Base-by-base conservation (phyloP, 2,113 vertebrate species). In the Cairina moschata region DNA sequence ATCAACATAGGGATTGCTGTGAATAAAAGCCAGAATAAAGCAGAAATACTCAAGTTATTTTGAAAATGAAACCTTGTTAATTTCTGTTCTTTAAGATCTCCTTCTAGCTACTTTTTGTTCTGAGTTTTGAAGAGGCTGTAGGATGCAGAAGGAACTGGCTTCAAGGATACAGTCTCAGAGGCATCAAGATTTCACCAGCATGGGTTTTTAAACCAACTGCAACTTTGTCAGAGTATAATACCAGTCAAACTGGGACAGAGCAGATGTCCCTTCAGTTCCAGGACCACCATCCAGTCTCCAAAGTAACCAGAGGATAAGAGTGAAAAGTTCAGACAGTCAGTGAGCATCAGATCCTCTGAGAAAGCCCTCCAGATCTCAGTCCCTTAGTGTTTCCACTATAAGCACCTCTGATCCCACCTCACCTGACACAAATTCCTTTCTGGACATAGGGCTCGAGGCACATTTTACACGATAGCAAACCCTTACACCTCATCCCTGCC, bases 401-500 rank as follows among this genome's bases (percentile, higher is more conserved):
- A 34, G 4, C 22, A 12, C 31, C n/a, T n/a, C n/a, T n/a, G n/a
- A n/a, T n/a, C n/a, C n/a, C n/a, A n/a, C n/a, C 17, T 32, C 2
- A 3, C 32, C 55, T 42, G 50, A 13, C n/a, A 52, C 25, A 34
- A 69, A 68, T 22, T 54, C 34, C 36, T 52, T 54, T 18, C 8
- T 0, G 0, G 38, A 73, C 0, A 0, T 34, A 85, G 44, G 21
- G 26, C 18, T 77, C 1, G 0, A 26, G 31, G 46, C 6, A 18
- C 9, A 28, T n/a, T 44, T 9, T 4, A 7, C 10, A 11, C 48
- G 59, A 82, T 50, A 34, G 8, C 34, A 77, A 80, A 17, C 16
- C 56, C 28, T 63, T 40, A 63, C 3, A 36, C 2, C 9, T 63
- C 40, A 15, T 6, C 26, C 26, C 38, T 55, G 42, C 18, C 54